phyloP scores from a whole-genome alignment of 1,140 invertebrate species.

The Drosophila cardini region DNA sequence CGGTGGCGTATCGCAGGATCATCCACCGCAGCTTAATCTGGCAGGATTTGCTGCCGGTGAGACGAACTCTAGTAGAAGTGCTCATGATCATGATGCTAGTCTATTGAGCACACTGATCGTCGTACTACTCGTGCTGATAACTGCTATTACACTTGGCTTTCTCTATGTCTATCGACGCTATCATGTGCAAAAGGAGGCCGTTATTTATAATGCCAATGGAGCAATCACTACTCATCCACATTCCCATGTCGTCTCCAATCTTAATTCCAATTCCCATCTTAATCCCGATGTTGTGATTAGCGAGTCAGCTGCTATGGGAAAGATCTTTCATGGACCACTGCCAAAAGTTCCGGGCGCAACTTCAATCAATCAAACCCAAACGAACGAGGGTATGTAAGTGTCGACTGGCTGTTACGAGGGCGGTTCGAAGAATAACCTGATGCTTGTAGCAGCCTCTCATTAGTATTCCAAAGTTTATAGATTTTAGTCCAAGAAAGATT shows the following conservation, averaged over 20 bases:
- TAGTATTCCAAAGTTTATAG: no score
- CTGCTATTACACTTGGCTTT: conserved; percentile 61
- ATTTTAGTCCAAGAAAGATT: no score
- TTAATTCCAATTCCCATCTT: not conserved
- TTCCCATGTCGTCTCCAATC: conserved; percentile 3
- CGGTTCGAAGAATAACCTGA: conserved; percentile 30
- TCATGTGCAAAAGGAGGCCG: conserved; percentile 65
- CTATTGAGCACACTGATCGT: conserved; percentile 68
- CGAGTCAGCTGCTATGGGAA: conserved; percentile 54
- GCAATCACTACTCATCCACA: conserved; percentile 38
- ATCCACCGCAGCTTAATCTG: conserved; percentile 48
- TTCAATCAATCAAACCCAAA: conserved; percentile 37
- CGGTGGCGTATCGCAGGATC: conserved; percentile 45
- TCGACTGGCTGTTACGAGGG: conserved; percentile 46
- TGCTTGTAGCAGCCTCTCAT: no score
- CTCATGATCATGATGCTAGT: conserved; percentile 62
- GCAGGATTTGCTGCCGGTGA: conserved; percentile 66
- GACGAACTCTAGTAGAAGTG: conserved; percentile 39
- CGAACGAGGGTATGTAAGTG: conserved; percentile 84
- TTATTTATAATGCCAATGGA: conserved; percentile 63
- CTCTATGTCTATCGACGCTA: conserved; percentile 78
- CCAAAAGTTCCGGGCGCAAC: conserved; percentile 55
- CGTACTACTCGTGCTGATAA: conserved; percentile 68
- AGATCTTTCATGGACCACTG: conserved; percentile 75
- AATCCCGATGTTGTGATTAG: conserved; percentile 61